These are phyloP conservation scores for Ceuthmochares aereus DNA, from an alignment of 2,113 vertebrate genomes.

Conservation along the genomic window DNA sequence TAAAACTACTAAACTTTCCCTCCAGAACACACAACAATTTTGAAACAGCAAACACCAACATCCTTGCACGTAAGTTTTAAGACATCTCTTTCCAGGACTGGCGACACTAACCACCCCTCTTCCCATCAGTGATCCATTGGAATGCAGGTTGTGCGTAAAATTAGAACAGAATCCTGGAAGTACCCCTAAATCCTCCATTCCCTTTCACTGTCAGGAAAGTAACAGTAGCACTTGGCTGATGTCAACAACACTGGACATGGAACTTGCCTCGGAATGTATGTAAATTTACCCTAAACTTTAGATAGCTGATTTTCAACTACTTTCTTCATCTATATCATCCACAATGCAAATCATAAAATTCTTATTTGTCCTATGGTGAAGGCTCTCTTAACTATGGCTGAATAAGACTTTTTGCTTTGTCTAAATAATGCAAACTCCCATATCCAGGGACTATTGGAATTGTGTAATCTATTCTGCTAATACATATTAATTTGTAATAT, in stretches of 20 bases:
- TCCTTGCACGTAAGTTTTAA: background rate
- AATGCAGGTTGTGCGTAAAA: background rate
- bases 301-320: background rate
- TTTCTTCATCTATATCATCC: background rate
- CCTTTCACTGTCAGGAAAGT: background rate
- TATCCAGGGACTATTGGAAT: background rate
- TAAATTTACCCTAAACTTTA: background rate
- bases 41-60: background rate
- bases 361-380: background rate
- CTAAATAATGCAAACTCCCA: background rate
- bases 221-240: no score
- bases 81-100: background rate
- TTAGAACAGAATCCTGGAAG: background rate
- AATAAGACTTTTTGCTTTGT: conserved; percentile 8
- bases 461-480: conserved; percentile 36
- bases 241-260: background rate
- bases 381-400: background rate
- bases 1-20: background rate
- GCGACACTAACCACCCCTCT: background rate
- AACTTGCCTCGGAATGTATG: background rate
- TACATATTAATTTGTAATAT: conserved; percentile 68
- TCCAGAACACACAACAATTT: background rate
- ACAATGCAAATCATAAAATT: background rate
- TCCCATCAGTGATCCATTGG: background rate
- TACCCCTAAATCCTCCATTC: rapidly evolving